phyloP scores from a whole-genome alignment of 2,797 vertebrate genomes.

The Octomys mimax region DNA sequence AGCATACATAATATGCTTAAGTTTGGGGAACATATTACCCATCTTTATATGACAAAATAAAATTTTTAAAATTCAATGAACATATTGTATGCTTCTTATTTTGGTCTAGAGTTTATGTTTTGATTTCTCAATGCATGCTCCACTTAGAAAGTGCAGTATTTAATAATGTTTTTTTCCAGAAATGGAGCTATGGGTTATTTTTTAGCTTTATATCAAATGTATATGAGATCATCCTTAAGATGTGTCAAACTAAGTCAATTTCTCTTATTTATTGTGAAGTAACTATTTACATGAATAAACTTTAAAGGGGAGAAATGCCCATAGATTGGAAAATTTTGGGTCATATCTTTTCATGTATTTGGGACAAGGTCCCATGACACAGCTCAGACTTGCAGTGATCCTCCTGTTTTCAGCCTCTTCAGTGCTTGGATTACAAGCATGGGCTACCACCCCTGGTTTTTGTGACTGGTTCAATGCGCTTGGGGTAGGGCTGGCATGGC shows the following conservation, averaged over 20 bases:
- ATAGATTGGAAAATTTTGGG: conserved; percentile 23
- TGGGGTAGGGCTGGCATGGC: too few species aligned
- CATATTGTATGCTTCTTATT: not conserved
- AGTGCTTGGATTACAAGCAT: too few species aligned
- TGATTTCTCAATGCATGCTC: not conserved
- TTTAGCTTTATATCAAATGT: conserved; percentile 8
- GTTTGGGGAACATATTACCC: conserved; percentile 12
- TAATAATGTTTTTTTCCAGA: not conserved
- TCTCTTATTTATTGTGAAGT: conserved; percentile 32
- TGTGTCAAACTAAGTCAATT: conserved; percentile 22
- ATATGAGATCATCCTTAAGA: conserved; percentile 20
- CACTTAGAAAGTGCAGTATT: not conserved
- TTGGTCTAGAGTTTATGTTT: not conserved
- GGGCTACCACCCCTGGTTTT: too few species aligned
- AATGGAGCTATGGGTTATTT: not conserved
- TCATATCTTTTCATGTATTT: not conserved
- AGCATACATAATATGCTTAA: not conserved
- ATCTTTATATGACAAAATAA: conserved; percentile 47
- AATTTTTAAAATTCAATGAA: conserved; percentile 39
- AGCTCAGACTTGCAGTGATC: too few species aligned
- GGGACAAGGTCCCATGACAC: too few species aligned
- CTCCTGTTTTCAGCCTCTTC: too few species aligned
- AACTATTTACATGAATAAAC: not conserved
- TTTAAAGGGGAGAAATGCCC: not conserved
- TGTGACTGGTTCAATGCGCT: too few species aligned